Conservation (phyloP, 2,888 invertebrate genomes). For the Drosophila meridionalis region DNA sequence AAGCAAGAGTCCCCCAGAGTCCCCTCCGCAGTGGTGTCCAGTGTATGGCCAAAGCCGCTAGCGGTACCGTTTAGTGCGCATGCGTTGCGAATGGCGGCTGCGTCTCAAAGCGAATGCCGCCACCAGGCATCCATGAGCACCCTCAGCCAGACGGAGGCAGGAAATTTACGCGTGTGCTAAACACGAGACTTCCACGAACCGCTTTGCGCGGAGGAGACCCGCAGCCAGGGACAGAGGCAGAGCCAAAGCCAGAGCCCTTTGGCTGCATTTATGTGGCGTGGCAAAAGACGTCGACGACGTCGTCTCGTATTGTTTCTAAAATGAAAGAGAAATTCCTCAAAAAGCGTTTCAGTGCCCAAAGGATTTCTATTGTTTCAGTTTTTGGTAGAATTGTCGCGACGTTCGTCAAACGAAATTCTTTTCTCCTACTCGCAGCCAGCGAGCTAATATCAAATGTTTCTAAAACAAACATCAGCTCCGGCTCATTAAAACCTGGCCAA, state of each 20-base stretch:
- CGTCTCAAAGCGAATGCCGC: constrained; percentile 83
- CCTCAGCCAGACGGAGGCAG: constrained; percentile 58
- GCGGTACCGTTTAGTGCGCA: constrained; percentile 85
- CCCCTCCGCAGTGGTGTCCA: not conserved
- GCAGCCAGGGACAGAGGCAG: not conserved
- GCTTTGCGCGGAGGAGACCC: constrained; percentile 28
- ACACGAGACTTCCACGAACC: constrained; percentile 85
- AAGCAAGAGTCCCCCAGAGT: constrained; percentile 38
- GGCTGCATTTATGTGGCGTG: constrained; percentile 65
- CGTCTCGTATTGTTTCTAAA: constrained; percentile 72
- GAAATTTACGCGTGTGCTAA: constrained; percentile 85
- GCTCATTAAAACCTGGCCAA: constrained; percentile 76
- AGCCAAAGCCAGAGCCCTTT: constrained; percentile 21
- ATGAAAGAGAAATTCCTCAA: constrained; percentile 72
- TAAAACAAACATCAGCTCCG: constrained; percentile 60
- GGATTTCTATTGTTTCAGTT: constrained; percentile 77
- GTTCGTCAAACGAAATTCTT: constrained; percentile 73
- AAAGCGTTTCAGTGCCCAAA: constrained; percentile 67
- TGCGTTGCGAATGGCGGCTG: constrained; percentile 83
- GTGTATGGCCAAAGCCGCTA: constrained; percentile 57
- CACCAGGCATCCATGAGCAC: constrained; percentile 52
- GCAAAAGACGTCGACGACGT: constrained; percentile 31
- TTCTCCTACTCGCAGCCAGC: constrained; percentile 33
- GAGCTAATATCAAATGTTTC: constrained; percentile 37
- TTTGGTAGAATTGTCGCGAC: constrained; percentile 27